Base-by-base conservation (phyloP, 2,113 vertebrate species). In the Hippocampus comes region DNA sequence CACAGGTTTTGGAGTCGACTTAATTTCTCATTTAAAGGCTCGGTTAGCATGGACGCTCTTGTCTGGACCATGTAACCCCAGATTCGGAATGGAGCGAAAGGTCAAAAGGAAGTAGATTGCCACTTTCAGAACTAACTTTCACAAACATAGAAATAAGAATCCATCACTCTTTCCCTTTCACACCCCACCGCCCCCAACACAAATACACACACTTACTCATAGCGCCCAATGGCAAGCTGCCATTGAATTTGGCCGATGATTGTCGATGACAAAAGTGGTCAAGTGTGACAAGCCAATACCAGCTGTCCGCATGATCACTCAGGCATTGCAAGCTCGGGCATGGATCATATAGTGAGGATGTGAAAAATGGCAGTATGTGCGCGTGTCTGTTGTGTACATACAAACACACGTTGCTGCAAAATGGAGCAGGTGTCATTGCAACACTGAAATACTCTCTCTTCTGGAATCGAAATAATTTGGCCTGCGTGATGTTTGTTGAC, bases 291-390 rank as follows among this genome's bases (percentile, higher is more conserved):
- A 61, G 21, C 70, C 63, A 66, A 53, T 72, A 64, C 55, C 42
- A 72, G 68, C 70, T 69, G 73, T 61, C 48, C 68, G 55, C 63
- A 53, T 43, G 56, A 68, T 71, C 74, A 74, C 64, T 64, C 67
- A 71, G 63, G 53, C 73, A 68, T 80, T 55, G 56, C 68, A 7
- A 23, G 51, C 49, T 48, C 53, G n/a, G 61, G 67, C 30, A 34
- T 59, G 65, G 23, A 49, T 38, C 57, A 43, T 49, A 18, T 15
- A 41, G 68, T 49, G 11, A 34, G 38, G 25, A 65, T 73, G 42
- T 63, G 23, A 43, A 42, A 63, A 48, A 79, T 49, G 64, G 57
- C 51, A 60, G 63, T 57, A 46, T 70, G 27, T 64, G 60, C 65
- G 41, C 21, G 17, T 59, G 25, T 51, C 21, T 71, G 43, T 34